Evolutionary conservation across 2,888 invertebrate species (phyloP), one percentile per base, ranked within the genome.

Genomic region (Luperina nickerlii): DNA sequence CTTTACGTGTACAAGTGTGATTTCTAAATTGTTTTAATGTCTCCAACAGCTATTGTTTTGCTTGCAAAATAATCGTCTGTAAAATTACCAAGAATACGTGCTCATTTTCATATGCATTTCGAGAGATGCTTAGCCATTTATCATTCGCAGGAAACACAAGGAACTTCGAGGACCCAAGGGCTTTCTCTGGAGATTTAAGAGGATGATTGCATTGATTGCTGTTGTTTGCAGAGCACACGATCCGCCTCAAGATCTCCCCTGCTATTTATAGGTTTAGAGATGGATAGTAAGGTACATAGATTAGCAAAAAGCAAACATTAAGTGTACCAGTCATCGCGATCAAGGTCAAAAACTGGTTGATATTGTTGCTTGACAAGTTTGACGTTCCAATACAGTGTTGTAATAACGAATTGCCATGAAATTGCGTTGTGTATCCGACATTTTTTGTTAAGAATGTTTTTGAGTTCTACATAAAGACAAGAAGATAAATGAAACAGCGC

Each of bases 171-270:
- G 77, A 84, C 87, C 82, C 68, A 81, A 78, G 84, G 87, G 84
- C 84, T 82, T 78, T 76, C 79, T 79, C 65, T 72, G 72, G 74
- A 82, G 84, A 81, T 79, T 83, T 88, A 82, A 88, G 79, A 82
- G 81, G 86, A 88, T 92, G 91, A 92, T 92, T 92, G 91, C 90
- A 81, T 79, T 88, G 87, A 88, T 88, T 86, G 82, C 83, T 78
- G 87, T 90, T 90, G 89, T 91, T 92, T 92, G 89, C 87, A 83
- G 84, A 87, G 73, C 87, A 92, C 91, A 92, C 92, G 90, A 91
- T 86, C 81, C 88, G 84, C 84, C 86, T 84, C 79, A 65, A 83
- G 79, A 83, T 79, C 74, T 81, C 27, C 45, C 13, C 24, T 62
- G 57, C 60, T 79, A 75, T 87, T 86, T 76, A 85, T 73, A 69